Evolutionary conservation across 1,140 invertebrate genomes (phyloP).

Genomic region (Rhopalosiphum padi): DNA sequence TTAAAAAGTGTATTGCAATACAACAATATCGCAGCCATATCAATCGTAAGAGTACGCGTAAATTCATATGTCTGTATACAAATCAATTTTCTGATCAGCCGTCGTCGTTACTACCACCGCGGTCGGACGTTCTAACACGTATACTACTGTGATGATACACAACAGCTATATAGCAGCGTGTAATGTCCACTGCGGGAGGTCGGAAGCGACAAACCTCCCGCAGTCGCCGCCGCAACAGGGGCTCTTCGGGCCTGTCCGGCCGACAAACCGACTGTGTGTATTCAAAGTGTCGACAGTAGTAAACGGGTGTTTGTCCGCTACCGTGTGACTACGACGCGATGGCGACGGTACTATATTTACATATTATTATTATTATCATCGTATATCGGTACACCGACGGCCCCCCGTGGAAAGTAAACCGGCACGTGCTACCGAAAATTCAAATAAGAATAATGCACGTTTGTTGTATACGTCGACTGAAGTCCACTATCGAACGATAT

Average conservation of each 20-base stretch:
- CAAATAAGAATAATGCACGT: background rate
- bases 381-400: background rate
- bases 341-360: constrained; percentile 19
- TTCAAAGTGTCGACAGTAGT: background rate
- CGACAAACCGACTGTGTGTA: background rate
- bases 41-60: background rate
- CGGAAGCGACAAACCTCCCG: constrained; percentile 33
- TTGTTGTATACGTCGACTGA: background rate
- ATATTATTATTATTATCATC: background rate
- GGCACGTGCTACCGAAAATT: constrained; percentile 21
- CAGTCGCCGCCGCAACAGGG: constrained; percentile 17
- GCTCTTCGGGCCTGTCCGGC: constrained; percentile 23
- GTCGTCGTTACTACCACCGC: too few relatives aligned
- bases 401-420: constrained; percentile 13
- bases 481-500: background rate
- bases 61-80: background rate
- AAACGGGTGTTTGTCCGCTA: constrained; percentile 6
- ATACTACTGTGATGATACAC: background rate
- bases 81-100: background rate
- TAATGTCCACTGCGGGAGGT: constrained; percentile 36
- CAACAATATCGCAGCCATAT: background rate
- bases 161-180: background rate
- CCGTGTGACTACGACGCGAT: background rate
- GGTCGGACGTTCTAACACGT: too few relatives aligned
- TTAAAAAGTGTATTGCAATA: background rate